Evolutionary conservation across 1,140 invertebrate species (phyloP).

Genomic region (Camponotus pennsylvanicus): DNA sequence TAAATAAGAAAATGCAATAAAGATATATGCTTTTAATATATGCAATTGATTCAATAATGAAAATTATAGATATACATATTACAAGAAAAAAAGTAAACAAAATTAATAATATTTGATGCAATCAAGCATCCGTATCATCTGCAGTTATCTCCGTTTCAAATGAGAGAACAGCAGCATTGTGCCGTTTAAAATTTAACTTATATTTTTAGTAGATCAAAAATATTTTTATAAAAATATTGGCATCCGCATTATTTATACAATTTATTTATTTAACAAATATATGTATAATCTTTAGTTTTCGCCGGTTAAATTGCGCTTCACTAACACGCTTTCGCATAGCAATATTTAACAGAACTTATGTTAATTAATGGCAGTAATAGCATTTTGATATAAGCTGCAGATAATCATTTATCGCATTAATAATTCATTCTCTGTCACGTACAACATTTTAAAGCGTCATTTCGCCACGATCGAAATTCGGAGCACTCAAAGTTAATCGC

Average conservation of each 20-base stretch:
- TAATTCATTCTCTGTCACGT: neutral
- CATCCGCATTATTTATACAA: no score
- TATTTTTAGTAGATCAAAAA: no score
- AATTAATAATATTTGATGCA: neutral
- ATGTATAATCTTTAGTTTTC: no score
- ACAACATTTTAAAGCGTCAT: neutral
- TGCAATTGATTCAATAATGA: neutral
- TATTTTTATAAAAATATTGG: no score
- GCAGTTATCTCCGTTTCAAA: neutral
- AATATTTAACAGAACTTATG: neutral
- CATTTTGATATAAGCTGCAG: neutral
- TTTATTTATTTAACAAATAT: no score
- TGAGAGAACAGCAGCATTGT: no score
- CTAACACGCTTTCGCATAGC: neutral
- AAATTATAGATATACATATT: neutral
- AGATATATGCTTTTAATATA: neutral
- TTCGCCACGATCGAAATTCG: constrained; percentile 12
- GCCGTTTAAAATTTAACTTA: no score
- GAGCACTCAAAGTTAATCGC: constrained; percentile 17
- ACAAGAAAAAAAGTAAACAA: neutral
- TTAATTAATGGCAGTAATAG: neutral
- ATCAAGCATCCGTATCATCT: neutral
- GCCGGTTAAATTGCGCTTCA: neutral
- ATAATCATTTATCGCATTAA: neutral
- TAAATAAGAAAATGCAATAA: neutral